A percentile compares a stretch with the other conserved stretches of the same genome.
Conservation (phyloP, 2,888 invertebrate genomes). For the Myopa testacea region DNA sequence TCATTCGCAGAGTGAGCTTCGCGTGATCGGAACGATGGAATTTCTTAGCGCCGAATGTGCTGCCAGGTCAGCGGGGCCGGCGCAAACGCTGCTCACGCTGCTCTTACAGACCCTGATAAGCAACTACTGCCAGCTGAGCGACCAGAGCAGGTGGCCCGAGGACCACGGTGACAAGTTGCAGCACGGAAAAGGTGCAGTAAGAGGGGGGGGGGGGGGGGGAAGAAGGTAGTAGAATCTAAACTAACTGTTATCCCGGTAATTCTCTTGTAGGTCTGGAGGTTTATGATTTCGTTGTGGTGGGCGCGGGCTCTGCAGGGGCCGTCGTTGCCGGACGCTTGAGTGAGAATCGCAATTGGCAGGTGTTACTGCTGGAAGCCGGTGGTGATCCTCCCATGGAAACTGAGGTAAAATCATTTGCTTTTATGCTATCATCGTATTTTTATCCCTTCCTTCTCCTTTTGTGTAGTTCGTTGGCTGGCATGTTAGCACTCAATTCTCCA, state of each 20-base stretch:
- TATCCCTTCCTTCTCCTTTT: no score
- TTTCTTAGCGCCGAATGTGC: conserved; percentile 63
- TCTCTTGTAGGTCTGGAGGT: conserved; percentile 48
- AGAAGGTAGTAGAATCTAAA: neutral
- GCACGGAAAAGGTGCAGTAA: conserved; percentile 40
- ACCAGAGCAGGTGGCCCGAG: conserved; percentile 71
- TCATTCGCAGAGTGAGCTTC: conserved; percentile 3
- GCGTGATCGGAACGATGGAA: conserved; percentile 56
- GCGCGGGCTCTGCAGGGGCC: conserved; percentile 74
- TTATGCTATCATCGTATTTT: no score
- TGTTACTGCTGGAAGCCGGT: conserved; percentile 84
- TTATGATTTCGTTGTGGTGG: conserved; percentile 74
- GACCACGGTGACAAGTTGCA: conserved; percentile 66
- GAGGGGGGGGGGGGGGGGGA: neutral
- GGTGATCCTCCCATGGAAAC: conserved; percentile 73
- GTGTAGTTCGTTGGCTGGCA: conserved; percentile 64
- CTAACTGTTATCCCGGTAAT: neutral
- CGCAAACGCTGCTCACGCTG: conserved; percentile 71
- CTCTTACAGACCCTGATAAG: conserved; percentile 73
- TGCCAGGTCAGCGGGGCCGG: conserved; percentile 64
- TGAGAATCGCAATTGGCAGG: conserved; percentile 80
- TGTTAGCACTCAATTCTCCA: conserved; percentile 63
- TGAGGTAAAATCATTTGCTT: conserved; percentile 59
- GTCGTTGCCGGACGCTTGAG: conserved; percentile 76
- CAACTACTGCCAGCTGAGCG: conserved; percentile 73